Conservation (phyloP, 1,140 invertebrate species). For the Schlechtendalia chinensis region DNA sequence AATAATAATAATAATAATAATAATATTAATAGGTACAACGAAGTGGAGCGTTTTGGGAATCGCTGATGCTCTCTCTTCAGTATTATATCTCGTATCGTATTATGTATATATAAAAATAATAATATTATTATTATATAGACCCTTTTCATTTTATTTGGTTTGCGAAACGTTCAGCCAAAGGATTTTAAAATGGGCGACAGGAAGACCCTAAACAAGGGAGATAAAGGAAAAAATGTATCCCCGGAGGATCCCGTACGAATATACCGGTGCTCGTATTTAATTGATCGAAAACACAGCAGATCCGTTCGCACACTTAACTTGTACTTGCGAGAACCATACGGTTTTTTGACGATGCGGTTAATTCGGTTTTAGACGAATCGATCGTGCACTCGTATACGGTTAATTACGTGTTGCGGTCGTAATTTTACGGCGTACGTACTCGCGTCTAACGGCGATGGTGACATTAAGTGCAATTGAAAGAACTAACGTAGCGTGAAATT, state of each 20-base stretch:
- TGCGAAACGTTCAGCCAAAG: conserved; percentile 17
- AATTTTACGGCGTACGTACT: no score
- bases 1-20: no score
- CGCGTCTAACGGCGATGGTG: no score
- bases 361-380: neutral
- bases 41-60: conserved; percentile 8
- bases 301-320: neutral
- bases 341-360: no score
- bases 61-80: neutral
- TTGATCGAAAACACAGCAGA: neutral
- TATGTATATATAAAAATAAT: neutral
- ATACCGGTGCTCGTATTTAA: conserved; percentile 14
- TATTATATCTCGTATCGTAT: neutral
- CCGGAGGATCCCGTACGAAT: neutral
- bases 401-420: neutral
- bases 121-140: neutral
- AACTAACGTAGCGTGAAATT: neutral
- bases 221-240: conserved; percentile 3
- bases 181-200: neutral
- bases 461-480: neutral
- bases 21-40: neutral
- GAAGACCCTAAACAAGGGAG: conserved; percentile 6
- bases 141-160: conserved; percentile 5
- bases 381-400: neutral
- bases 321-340: neutral